Base-by-base conservation (phyloP, 2,888 invertebrate genomes). In the Cotesia congregata region DNA sequence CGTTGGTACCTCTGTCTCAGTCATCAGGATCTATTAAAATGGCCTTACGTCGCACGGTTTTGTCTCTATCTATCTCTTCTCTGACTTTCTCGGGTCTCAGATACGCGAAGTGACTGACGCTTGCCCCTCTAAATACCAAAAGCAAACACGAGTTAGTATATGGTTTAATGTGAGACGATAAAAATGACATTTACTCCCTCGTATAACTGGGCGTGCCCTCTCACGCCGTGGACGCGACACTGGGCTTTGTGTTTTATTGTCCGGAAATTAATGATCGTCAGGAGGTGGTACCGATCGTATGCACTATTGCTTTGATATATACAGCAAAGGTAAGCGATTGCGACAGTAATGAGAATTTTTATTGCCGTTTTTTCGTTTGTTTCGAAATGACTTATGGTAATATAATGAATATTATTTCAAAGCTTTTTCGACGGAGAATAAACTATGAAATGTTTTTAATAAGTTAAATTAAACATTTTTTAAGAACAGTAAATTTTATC, bases 191-290 rank as follows among this genome's bases (percentile, higher is more conserved):
- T 80, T 81, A 76, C 65, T 71, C 74, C 75, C 75, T 76, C 76
- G 64, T 62, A 17, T 65, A 72, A 71, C 79, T 83, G 86, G 88
- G 89, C 89, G 89, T 88, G 86, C 86, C 88, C 86, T 89, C 88
- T 88, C 89, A 87, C 89, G 87, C 83, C 82, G 79, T 80, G 81
- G 83, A 78, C 80, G 78, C 81, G 81, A 80, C 77, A 69, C 68
- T 81, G 83, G 82, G 81, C 79, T 81, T 80, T 83, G 82, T 82
- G 81, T 85, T 86, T 86, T 86, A 85, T 86, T 83, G 84, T 83
- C 82, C 81, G 86, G 85, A 88, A 88, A 89, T 89, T 88, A 89
- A 88, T 88, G 88, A 88, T 85, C 77, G 77, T 67, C 74, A 77
- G 74, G 71, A 77, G 77, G 77, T 77, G 77, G 77, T 69, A 30